Evolutionary conservation across 1,140 invertebrate species (phyloP), one percentile per base, ranked within the genome.

Genomic region (Ruditapes philippinarum): DNA sequence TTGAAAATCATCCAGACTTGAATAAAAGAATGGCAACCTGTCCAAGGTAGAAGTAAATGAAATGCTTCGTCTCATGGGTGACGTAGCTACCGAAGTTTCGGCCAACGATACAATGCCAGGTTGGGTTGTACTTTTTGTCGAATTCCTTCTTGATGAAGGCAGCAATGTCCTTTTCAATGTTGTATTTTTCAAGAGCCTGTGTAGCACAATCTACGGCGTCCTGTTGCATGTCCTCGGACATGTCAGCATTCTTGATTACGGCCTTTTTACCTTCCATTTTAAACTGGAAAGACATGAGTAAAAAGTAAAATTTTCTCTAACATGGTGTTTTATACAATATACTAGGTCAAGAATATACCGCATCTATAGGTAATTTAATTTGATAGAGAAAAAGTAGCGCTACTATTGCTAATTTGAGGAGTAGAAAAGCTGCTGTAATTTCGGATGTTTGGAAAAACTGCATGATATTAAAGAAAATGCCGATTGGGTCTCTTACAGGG

Each of bases 181-280:
- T 99, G 96, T 99, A 99, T 95, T 99, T 99, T 96, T 99, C 99
- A 87, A 99, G 97, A 9, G 99, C 99, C 91, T 99, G 99, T 80
- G 99, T 62, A 4, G 57, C 57, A 28, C 57, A 62, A 1, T 62
- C 57, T 25, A 62, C 57, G 3, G n/a, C 25, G 96, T 99, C 99
- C 96, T 99, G 99, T 97, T 99, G 99, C 99, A 99, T 99, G 96
- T 99, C 99, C 96, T 99, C 99, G 89, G 98, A 98, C 99, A 99
- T 99, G 96, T 99, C 99, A 92, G 99, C 99, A 97, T 99, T 99
- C 97, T 99, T 99, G 95, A 99, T 99, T 45, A 99, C 99, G 95
- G 99, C 99, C 97, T 99, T 99, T 96, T n/a, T n/a, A n/a, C n/a
- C n/a, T n/a, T n/a, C n/a, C n/a, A n/a, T n/a, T n/a, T n/a, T n/a